phyloP scores from a whole-genome alignment of 2,888 invertebrate genomes.

The Ariolimax columbianus region DNA sequence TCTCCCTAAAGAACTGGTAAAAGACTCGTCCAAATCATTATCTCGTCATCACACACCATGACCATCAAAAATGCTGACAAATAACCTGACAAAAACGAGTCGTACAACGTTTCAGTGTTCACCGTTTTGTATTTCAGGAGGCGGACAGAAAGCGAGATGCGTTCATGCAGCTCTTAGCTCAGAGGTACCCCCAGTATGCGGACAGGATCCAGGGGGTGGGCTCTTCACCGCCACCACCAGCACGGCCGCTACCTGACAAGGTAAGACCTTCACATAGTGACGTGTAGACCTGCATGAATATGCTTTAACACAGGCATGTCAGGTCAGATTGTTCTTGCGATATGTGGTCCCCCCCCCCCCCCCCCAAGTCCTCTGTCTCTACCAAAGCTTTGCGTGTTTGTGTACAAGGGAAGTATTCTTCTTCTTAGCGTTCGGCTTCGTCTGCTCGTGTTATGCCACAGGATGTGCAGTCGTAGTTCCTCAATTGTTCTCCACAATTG shows the following conservation, averaged over 20 bases:
- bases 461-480: too few species aligned
- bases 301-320: not conserved
- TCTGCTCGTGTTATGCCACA: too few species aligned
- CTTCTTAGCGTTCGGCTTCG: too few species aligned
- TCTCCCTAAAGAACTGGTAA: too few species aligned
- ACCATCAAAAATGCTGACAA: too few species aligned
- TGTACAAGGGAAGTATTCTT: too few species aligned
- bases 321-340: not conserved
- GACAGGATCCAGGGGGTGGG: constrained; percentile 61
- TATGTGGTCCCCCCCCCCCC: not conserved
- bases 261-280: constrained; percentile 14
- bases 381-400: too few species aligned
- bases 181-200: constrained; percentile 70
- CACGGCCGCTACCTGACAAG: constrained; percentile 28
- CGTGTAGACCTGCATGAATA: not conserved
- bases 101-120: not conserved
- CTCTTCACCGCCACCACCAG: not conserved
- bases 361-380: too few species aligned
- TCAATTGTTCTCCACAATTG: too few species aligned
- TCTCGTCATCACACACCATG: too few species aligned
- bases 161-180: constrained; percentile 69
- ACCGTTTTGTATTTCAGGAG: constrained; percentile 62
- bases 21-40: too few species aligned
- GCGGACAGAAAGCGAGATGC: constrained; percentile 67
- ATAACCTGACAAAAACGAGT: not conserved